Evolutionary conservation across 1,140 invertebrate species (phyloP).

Genomic region (Drosophila serrata): DNA sequence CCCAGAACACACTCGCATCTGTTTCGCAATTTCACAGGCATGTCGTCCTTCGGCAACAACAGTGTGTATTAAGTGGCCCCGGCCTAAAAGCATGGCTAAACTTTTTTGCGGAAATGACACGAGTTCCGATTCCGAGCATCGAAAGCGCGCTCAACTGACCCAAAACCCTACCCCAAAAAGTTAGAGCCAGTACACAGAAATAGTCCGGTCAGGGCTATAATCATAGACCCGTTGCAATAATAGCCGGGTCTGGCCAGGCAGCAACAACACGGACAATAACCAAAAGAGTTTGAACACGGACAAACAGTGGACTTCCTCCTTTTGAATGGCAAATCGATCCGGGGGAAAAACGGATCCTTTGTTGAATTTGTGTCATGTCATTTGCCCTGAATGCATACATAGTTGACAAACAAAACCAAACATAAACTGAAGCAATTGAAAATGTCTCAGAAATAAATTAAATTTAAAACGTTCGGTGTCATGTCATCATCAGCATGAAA

Average conservation of each 20-base stretch:
- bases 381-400: constrained; percentile 31
- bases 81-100: constrained; percentile 78
- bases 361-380: constrained; percentile 32
- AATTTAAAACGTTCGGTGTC: constrained; percentile 40
- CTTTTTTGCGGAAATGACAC: constrained; percentile 79
- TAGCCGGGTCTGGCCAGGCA: constrained; percentile 5
- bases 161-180: constrained; percentile 1
- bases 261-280: constrained; percentile 40
- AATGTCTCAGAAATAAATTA: constrained; percentile 53
- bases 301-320: constrained; percentile 41
- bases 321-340: constrained; percentile 42
- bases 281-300: constrained; percentile 14
- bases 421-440: constrained; percentile 35
- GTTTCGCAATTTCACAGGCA: constrained; percentile 44
- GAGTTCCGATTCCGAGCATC: constrained; percentile 68
- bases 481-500: constrained; percentile 1
- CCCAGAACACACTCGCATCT: constrained; percentile 48
- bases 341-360: constrained; percentile 3
- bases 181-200: constrained; percentile 2
- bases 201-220: constrained; percentile 38
- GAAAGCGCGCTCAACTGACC: constrained; percentile 49
- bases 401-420: constrained; percentile 20
- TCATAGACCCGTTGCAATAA: constrained; percentile 48
- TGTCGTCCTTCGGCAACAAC: constrained; percentile 20
- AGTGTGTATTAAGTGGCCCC: constrained; percentile 67